Evolutionary conservation across 37 sponge, comb jelly and placozoan genomes (phyloP).

Genomic region (Agelas oroides): DNA sequence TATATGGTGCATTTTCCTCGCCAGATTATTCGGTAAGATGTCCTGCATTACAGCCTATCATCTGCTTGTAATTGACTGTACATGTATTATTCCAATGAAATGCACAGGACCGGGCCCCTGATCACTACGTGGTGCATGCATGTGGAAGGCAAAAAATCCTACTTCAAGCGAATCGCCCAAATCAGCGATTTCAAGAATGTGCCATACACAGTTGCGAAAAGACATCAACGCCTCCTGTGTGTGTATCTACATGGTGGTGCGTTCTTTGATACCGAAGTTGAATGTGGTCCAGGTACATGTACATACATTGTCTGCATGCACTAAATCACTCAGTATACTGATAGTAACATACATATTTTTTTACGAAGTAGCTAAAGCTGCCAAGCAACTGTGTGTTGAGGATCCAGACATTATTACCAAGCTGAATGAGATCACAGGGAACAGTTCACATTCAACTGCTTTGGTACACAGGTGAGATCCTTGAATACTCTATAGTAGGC

Average conservation of each 20-base stretch:
- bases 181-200: slow-evolving; percentile 36
- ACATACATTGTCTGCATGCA: too few relatives aligned
- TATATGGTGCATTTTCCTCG: slow-evolving; percentile 48
- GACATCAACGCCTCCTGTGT: slow-evolving; percentile 50
- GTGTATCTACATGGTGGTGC: slow-evolving; percentile 5
- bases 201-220: slow-evolving; percentile 13
- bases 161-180: slow-evolving; percentile 35
- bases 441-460: too few relatives aligned
- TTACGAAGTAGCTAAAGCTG: too few relatives aligned
- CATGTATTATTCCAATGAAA: neutral
- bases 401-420: neutral
- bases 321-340: too few relatives aligned
- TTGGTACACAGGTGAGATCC: neutral
- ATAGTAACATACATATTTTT: too few relatives aligned
- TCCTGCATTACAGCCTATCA: too few relatives aligned
- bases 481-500: neutral
- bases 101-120: slow-evolving; percentile 32
- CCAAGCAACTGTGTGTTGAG: neutral
- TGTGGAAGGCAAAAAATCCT: slow-evolving; percentile 49
- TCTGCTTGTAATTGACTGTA: neutral
- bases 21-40: slow-evolving; percentile 10
- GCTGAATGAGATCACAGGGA: neutral
- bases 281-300: too few relatives aligned
- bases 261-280: slow-evolving; percentile 12
- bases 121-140: slow-evolving; percentile 40